These are phyloP conservation scores for Chelon auratus DNA, from an alignment of 2,797 vertebrate genomes.

Conservation along the genomic window DNA sequence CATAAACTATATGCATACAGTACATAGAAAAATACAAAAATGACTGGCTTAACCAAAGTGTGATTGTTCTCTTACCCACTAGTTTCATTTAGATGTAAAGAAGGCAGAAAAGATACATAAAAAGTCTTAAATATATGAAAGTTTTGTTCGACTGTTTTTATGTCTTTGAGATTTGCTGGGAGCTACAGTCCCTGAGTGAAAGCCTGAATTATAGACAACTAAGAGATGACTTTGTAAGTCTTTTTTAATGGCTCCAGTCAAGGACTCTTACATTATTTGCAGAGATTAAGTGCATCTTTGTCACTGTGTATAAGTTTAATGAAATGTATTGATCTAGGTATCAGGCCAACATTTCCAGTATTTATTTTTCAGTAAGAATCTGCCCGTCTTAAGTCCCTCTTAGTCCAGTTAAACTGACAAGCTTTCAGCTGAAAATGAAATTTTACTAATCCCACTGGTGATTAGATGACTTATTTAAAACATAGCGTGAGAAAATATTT, in stretches of 20 bases:
- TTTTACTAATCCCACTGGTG: neutral
- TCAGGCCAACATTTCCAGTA: neutral
- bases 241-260: neutral
- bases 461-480: neutral
- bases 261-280: neutral
- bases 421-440: neutral
- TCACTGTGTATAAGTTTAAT: slow-evolving; percentile 2
- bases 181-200: neutral
- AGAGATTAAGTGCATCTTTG: slow-evolving; percentile 7
- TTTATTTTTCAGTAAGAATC: slow-evolving; percentile 7
- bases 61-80: too few relatives aligned
- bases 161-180: neutral
- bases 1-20: too few relatives aligned
- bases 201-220: neutral
- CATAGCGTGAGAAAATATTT: neutral
- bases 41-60: too few relatives aligned
- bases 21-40: too few relatives aligned
- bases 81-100: too few relatives aligned
- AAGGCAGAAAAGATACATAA: too few relatives aligned
- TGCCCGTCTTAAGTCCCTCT: neutral
- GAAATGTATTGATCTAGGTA: slow-evolving; percentile 14
- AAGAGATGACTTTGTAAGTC: neutral
- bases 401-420: neutral
- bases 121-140: too few relatives aligned
- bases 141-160: neutral